Evolutionary conservation across 2,113 vertebrate genomes (phyloP).

Genomic region (Petrocephalus microphthalmus): DNA sequence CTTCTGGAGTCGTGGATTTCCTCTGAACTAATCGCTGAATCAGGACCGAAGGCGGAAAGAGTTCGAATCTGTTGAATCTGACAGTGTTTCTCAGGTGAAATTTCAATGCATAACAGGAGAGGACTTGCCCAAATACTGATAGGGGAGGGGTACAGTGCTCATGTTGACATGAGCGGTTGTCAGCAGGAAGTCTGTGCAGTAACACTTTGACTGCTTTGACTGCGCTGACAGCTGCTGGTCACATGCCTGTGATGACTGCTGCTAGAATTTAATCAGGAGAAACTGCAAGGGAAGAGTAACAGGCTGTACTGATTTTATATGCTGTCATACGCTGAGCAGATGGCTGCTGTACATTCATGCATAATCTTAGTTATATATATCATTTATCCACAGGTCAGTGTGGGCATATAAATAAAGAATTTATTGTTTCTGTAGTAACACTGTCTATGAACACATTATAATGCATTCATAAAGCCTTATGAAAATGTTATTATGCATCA

Average conservation of each 20-base stretch:
- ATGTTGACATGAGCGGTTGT: neutral
- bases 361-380: neutral
- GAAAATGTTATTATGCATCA: neutral
- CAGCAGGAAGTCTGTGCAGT: neutral
- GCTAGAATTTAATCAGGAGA: neutral
- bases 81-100: neutral
- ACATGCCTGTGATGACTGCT: neutral
- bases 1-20: neutral
- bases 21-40: neutral
- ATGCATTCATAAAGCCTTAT: neutral
- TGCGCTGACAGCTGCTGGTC: neutral
- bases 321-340: neutral
- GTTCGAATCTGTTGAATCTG: neutral
- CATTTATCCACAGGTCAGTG: neutral
- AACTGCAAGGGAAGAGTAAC: neutral
- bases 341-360: neutral
- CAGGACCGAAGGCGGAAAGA: neutral
- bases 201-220: too few species aligned
- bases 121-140: neutral
- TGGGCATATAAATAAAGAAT: neutral
- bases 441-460: neutral
- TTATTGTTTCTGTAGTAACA: neutral
- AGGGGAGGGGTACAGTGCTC: neutral
- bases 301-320: neutral
- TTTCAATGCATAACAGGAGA: neutral